Evolutionary conservation across 2,797 vertebrate genomes (phyloP).

Genomic region (Enteromius treurensis): DNA sequence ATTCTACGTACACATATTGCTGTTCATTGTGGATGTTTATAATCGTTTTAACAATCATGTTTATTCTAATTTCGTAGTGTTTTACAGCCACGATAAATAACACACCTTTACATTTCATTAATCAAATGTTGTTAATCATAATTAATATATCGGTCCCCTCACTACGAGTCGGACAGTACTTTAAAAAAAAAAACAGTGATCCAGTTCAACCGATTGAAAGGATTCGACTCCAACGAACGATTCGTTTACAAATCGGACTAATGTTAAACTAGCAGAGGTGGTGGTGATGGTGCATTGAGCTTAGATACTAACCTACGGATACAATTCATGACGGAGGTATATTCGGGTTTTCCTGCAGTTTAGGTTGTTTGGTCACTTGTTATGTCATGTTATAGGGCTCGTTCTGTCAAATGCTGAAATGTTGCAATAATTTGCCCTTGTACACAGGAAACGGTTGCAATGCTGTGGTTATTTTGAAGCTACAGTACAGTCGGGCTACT

Average conservation of each 20-base stretch:
- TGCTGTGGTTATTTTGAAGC: neutral
- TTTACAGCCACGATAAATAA: neutral
- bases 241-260: slow-evolving; percentile 5
- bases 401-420: neutral
- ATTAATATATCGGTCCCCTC: neutral
- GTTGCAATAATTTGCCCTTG: slow-evolving; percentile 12
- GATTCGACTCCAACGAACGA: slow-evolving; percentile 1
- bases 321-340: neutral
- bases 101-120: neutral
- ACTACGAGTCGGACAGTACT: neutral
- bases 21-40: neutral
- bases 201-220: neutral
- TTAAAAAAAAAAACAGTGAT: neutral
- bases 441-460: slow-evolving; percentile 10
- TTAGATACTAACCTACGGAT: neutral
- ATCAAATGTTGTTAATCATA: neutral
- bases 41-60: neutral
- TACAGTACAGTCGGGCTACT: neutral
- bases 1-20: neutral
- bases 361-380: neutral
- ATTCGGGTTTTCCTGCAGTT: neutral
- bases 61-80: neutral
- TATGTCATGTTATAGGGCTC: neutral
- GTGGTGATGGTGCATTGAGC: slow-evolving; percentile 5
- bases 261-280: neutral